Percentiles rank a stretch among this genome's conserved stretches.
Conservation (phyloP, 2,113 vertebrate species). For the Myrmecobius fasciatus region DNA sequence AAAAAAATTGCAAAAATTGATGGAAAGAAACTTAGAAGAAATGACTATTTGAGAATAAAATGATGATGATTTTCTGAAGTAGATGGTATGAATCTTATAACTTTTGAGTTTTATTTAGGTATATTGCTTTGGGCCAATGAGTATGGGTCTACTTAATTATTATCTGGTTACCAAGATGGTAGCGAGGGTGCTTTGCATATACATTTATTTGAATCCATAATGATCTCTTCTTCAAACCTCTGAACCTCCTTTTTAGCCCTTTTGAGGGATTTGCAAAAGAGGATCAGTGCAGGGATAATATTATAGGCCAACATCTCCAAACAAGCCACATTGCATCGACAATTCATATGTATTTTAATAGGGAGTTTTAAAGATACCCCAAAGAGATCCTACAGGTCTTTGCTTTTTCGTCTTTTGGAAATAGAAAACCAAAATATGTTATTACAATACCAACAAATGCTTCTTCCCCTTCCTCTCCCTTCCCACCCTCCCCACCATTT, state of each 20-base stretch:
- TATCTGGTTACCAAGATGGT: not conserved
- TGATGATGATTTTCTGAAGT: not conserved
- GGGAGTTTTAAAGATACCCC: not conserved
- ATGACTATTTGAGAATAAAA: constrained; percentile 19
- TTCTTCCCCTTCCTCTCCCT: not conserved
- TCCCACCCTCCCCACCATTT: not conserved
- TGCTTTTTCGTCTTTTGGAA: constrained; percentile 7
- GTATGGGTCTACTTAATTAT: not conserved
- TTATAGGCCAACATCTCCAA: not conserved
- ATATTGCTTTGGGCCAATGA: not conserved
- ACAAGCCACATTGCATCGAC: not conserved
- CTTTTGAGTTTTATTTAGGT: not conserved
- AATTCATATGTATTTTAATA: not conserved
- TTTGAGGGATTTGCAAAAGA: not conserved
- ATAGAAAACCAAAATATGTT: not conserved
- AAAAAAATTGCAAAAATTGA: no score
- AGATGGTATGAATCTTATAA: no score
- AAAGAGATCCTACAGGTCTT: not conserved
- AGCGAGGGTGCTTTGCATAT: constrained; percentile 5
- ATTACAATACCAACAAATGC: constrained; percentile 20
- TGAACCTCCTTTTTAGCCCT: not conserved
- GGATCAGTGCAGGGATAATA: not conserved
- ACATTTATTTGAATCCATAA: not conserved
- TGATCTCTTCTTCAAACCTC: not conserved
- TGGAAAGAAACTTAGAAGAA: not conserved